Evolutionary conservation across 2,113 vertebrate genomes (phyloP), one percentile per base, ranked within the genome.

Genomic region (Nothobranchius furzeri): DNA sequence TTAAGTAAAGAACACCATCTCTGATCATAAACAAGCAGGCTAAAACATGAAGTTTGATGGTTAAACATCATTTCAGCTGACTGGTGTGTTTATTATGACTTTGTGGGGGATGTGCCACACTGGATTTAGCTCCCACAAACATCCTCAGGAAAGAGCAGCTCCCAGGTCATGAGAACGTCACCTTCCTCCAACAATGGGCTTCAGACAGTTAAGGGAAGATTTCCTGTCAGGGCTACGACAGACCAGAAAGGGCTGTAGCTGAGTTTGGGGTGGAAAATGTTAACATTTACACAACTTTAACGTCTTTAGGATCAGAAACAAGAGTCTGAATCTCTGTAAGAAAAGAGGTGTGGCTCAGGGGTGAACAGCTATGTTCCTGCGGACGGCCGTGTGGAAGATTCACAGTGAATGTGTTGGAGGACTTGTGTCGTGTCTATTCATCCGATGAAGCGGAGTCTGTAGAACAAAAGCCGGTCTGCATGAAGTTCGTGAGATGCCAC

Each of bases 161-260:
- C 48, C 51, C 1, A 45, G 84, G 79, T 86, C 83, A 83, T 84
- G 85, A 71, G 86, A 89, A 86, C 55, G 43, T 81, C 68, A 54
- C 68, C 50, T 48, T 15, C 58, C 60, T 68, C 52, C 65, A 54
- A 74, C 66, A 76, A 65, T 49, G 11, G 49, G 15, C 49, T 48
- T 40, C 68, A 67, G 66, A 49, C 14, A 45, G 51, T 68, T 56
- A 57, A 54, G 56, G 43, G 12, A 35, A 55, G 42, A 47, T 37
- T 42, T 57, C 49, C 40, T 76, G 72, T 59, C 68, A 0, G 59
- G 54, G 52, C 20, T 20, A 20, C 20, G 54, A 7, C 12, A 40
- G 7, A 40, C 4, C 4, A 40, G 37, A 40, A 40, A 40, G 9
- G 36, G 36, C 36, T 37, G 7, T 37, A 3, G 1, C 37, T 8